A percentile compares a stretch with the other conserved stretches of the same genome.
Evolutionary conservation across 2,113 vertebrate species (phyloP).

Genomic region (Phalacrocorax brasilianus): DNA sequence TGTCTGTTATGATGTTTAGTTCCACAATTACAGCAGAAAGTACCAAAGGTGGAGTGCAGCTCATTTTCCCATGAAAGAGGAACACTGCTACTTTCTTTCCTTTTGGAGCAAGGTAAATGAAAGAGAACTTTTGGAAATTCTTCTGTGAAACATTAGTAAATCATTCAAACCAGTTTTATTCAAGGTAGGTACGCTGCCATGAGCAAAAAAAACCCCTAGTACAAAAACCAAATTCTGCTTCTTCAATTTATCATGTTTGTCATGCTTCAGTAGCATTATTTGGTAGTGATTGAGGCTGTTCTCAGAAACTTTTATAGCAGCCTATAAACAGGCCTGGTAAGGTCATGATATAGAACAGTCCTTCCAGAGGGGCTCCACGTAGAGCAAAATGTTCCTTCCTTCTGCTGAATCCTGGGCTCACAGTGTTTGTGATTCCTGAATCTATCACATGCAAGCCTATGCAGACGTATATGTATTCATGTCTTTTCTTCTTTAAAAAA

Average conservation of each 20-base stretch:
- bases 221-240: neutral
- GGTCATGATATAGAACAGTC: neutral
- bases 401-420: neutral
- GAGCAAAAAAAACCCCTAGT: neutral
- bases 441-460: neutral
- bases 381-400: neutral
- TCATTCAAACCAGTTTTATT: neutral
- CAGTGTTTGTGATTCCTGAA: rapidly evolving
- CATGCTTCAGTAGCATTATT: neutral
- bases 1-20: constrained; percentile 16
- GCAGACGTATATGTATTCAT: rapidly evolving
- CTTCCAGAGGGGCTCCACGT: neutral
- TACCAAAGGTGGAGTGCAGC: neutral
- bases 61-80: constrained; percentile 1
- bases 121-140: neutral
- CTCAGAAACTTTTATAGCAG: neutral
- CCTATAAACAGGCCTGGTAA: neutral
- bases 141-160: neutral
- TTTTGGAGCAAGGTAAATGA: neutral
- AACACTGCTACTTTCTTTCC: neutral
- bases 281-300: neutral
- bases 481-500: neutral
- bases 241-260: neutral
- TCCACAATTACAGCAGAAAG: neutral
- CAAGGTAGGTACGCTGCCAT: neutral